phyloP scores from a whole-genome alignment of 2,797 vertebrate genomes.

The Poeciliopsis gracilis region DNA sequence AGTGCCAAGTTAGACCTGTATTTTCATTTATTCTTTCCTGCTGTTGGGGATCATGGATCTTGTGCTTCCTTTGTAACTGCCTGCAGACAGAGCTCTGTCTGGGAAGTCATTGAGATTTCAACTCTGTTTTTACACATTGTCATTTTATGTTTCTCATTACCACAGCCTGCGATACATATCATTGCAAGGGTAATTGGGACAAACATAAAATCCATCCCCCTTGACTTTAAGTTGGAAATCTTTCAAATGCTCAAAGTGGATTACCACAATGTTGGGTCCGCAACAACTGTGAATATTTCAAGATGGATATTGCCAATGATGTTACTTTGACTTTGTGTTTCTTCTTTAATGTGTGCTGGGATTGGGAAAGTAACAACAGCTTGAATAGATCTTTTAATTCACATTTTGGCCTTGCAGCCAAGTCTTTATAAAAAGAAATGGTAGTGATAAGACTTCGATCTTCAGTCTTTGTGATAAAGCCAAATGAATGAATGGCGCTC shows the following conservation, averaged over 20 bases:
- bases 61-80: slow-evolving; percentile 71
- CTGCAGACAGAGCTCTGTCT: slow-evolving; percentile 76
- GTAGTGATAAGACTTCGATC: neutral
- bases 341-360: slow-evolving; percentile 51
- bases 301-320: slow-evolving; percentile 48
- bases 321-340: slow-evolving; percentile 53
- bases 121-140: slow-evolving; percentile 88
- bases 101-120: slow-evolving; percentile 90
- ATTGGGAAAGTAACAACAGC: slow-evolving; percentile 45
- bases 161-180: slow-evolving; percentile 86
- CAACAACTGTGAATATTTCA: slow-evolving; percentile 69
- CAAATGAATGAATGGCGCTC: neutral
- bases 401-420: neutral
- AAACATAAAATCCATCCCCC: slow-evolving; percentile 82
- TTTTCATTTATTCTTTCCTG: slow-evolving; percentile 89
- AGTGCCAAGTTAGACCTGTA: slow-evolving; percentile 67
- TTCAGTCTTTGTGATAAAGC: neutral
- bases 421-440: too few species aligned
- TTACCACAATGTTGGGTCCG: slow-evolving; percentile 58
- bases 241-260: slow-evolving; percentile 76
- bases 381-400: slow-evolving; percentile 49
- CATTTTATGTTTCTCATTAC: slow-evolving; percentile 87
- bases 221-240: slow-evolving; percentile 83
- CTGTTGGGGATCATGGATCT: slow-evolving; percentile 81
- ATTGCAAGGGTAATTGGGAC: slow-evolving; percentile 95